These are phyloP conservation scores for Drosophila paranaensis DNA, from an alignment of 2,888 invertebrate species.

Conservation along the genomic window DNA sequence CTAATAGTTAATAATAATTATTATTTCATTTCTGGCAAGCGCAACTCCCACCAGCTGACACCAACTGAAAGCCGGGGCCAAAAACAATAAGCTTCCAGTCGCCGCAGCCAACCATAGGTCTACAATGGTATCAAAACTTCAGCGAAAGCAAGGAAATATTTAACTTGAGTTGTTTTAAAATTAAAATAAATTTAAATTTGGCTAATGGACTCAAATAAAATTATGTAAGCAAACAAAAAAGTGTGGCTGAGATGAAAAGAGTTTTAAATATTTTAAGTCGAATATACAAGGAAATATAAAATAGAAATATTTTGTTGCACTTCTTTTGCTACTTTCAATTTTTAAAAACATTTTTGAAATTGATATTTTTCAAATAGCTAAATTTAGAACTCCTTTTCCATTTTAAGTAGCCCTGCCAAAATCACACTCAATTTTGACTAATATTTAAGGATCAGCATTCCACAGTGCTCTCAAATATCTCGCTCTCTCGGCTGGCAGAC, in stretches of 20 bases:
- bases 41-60: slow-evolving; percentile 81
- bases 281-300: no score
- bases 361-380: neutral
- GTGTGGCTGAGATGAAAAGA: no score
- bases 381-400: neutral
- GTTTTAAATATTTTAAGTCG: no score
- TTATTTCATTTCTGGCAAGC: slow-evolving; percentile 80
- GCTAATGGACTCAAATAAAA: no score
- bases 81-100: slow-evolving; percentile 70
- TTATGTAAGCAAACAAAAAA: no score
- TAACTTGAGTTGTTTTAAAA: no score
- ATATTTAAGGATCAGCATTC: slow-evolving; percentile 16
- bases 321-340: no score
- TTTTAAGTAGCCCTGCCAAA: neutral
- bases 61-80: slow-evolving; percentile 73
- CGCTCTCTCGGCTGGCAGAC: slow-evolving; percentile 48
- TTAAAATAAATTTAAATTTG: neutral
- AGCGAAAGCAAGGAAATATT: neutral
- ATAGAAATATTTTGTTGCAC: no score
- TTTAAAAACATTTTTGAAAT: no score
- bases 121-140: slow-evolving; percentile 27
- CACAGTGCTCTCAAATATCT: slow-evolving; percentile 55
- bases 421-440: slow-evolving; percentile 10
- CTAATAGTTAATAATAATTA: slow-evolving; percentile 82
- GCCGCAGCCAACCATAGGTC: slow-evolving; percentile 10